These are phyloP conservation scores for Trissolcus basalis DNA, from an alignment of 1,140 invertebrate species.

Conservation along the genomic window DNA sequence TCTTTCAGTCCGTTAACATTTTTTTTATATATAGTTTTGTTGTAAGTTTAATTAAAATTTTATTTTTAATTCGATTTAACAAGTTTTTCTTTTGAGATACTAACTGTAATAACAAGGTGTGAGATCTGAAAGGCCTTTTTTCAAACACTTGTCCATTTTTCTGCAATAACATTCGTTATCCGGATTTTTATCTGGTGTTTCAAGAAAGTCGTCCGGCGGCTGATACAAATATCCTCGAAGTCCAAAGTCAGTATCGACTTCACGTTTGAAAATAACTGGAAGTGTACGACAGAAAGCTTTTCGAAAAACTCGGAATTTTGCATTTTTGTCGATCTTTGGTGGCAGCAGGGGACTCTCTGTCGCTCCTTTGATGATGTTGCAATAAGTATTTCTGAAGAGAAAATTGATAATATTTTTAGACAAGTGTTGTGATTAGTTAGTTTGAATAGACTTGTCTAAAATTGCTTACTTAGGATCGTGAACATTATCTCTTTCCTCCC, in stretches of 20 bases:
- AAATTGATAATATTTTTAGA: not conserved
- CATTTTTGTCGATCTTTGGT: conserved; percentile 75
- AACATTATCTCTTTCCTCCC: conserved; percentile 64
- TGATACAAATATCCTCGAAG: conserved; percentile 73
- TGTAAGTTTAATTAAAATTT: too few relatives aligned
- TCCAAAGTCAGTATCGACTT: conserved; percentile 63
- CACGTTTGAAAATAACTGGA: conserved; percentile 76
- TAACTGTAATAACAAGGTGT: conserved; percentile 86
- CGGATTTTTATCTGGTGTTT: conserved; percentile 76
- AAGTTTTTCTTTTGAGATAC: too few relatives aligned
- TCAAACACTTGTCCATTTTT: conserved; percentile 75
- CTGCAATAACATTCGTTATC: conserved; percentile 81
- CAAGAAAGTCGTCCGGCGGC: conserved; percentile 77
- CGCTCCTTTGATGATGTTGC: conserved; percentile 78
- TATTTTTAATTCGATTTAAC: too few relatives aligned
- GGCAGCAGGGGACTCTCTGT: conserved; percentile 80
- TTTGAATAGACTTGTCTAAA: not conserved
- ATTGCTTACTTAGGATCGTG: conserved; percentile 63
- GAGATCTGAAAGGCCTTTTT: conserved; percentile 80
- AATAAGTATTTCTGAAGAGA: conserved; percentile 66
- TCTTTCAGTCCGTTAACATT: too few relatives aligned
- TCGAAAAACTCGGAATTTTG: conserved; percentile 79
- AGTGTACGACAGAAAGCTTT: conserved; percentile 82
- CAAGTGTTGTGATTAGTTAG: not conserved
- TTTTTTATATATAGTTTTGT: too few relatives aligned